Conservation (phyloP, 2,888 invertebrate genomes). For the Harmothoe impar region DNA sequence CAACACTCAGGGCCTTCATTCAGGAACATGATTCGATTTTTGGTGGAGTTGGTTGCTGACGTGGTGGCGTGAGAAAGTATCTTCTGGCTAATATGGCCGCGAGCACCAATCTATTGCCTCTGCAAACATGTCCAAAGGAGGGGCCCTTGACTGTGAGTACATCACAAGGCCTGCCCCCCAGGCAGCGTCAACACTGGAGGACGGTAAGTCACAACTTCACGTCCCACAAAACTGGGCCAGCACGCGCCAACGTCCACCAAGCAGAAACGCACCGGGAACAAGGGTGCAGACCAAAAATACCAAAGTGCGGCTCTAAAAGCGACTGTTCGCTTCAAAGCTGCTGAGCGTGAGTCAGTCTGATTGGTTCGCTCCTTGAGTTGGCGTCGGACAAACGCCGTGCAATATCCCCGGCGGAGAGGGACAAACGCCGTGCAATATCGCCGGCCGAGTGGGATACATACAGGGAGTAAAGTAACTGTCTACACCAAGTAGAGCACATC, state of each 20-base stretch:
- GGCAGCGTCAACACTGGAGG: conserved; percentile 27
- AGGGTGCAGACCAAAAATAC: background rate
- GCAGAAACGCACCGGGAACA: background rate
- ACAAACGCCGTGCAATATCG: background rate
- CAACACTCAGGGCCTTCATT: background rate
- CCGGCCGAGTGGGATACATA: background rate
- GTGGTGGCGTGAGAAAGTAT: conserved; percentile 46
- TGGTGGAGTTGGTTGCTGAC: background rate
- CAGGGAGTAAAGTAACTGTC: background rate
- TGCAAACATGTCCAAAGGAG: conserved; percentile 46
- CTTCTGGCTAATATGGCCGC: conserved; percentile 36
- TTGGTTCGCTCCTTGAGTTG: conserved; percentile 13
- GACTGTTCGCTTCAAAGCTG: background rate
- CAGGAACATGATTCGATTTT: conserved; percentile 22
- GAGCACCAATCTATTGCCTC: conserved; percentile 38
- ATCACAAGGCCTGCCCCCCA: conserved; percentile 53
- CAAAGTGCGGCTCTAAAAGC: conserved; percentile 3
- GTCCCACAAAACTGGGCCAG: background rate
- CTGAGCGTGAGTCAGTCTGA: conserved; percentile 20
- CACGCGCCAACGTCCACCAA: background rate
- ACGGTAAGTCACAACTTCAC: background rate
- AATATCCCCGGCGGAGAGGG: background rate
- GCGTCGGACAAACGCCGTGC: background rate
- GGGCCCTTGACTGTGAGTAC: background rate
- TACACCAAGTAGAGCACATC: conserved; percentile 14